These are phyloP conservation scores for Phodopus roborovskii DNA, from an alignment of 2,113 vertebrate species.

Conservation along the genomic window DNA sequence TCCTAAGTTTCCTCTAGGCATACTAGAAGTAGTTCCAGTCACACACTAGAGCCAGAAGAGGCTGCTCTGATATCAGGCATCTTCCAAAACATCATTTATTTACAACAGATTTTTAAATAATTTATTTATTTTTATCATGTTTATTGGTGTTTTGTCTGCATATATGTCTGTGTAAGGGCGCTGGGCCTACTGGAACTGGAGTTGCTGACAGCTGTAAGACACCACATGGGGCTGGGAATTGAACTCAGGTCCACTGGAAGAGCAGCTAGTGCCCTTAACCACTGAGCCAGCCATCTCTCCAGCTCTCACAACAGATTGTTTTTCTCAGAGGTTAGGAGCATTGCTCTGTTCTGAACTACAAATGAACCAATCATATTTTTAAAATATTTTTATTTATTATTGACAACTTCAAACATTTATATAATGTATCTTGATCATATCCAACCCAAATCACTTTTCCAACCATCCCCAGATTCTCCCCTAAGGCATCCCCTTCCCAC, in stretches of 20 bases:
- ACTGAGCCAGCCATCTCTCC: too few relatives aligned
- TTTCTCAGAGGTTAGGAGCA: constrained; percentile 6
- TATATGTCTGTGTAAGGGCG: too few relatives aligned
- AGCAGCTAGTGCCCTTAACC: too few relatives aligned
- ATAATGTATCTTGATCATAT: background rate
- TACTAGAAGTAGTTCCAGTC: background rate
- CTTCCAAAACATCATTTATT: background rate
- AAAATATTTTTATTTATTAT: background rate
- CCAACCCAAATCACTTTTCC: background rate
- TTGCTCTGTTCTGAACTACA: background rate
- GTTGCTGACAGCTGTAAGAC: too few relatives aligned
- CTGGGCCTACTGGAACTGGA: too few relatives aligned
- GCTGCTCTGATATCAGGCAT: background rate
- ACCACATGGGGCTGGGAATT: too few relatives aligned
- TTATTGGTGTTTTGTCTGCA: too few relatives aligned
- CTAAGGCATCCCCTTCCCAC: background rate
- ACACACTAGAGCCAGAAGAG: background rate
- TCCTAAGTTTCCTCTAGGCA: background rate
- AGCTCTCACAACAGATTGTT: background rate
- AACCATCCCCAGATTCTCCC: too few relatives aligned
- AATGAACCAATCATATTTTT: background rate
- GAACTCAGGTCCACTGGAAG: too few relatives aligned
- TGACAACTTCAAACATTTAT: background rate
- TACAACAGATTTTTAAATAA: background rate
- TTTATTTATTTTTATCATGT: too few relatives aligned